Evolutionary conservation across 2,113 vertebrate genomes (phyloP).

Genomic region (Dicaeum eximium): DNA sequence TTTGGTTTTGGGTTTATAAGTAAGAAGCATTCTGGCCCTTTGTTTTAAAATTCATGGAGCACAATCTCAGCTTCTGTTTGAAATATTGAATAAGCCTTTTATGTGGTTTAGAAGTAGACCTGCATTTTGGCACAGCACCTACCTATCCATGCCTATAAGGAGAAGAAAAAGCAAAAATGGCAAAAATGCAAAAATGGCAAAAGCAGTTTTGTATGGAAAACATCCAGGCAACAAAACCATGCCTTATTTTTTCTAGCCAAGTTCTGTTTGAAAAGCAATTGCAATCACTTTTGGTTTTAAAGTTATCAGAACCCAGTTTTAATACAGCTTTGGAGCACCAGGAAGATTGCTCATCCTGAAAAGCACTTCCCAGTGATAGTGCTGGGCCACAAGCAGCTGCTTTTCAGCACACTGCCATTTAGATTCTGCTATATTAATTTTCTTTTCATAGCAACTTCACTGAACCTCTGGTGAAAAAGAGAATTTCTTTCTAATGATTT

Average conservation of each 20-base stretch:
- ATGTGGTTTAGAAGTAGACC: constrained; percentile 12
- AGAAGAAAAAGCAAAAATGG: background rate
- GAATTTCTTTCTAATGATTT: background rate
- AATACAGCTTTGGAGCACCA: background rate
- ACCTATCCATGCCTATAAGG: background rate
- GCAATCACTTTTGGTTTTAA: background rate
- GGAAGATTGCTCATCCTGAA: background rate
- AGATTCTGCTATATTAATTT: background rate
- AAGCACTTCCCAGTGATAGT: background rate
- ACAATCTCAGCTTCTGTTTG: background rate
- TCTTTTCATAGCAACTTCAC: background rate
- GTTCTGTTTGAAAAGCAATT: background rate
- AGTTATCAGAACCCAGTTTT: background rate
- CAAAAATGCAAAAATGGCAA: constrained; percentile 13
- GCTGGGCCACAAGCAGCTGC: background rate
- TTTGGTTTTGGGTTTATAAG: background rate
- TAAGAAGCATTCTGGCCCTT: background rate
- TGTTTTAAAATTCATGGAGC: constrained; percentile 13
- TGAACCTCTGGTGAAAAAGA: background rate
- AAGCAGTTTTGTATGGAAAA: constrained; percentile 11
- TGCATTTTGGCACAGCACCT: constrained; percentile 35
- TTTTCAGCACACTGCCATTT: background rate
- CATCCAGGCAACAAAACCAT: background rate
- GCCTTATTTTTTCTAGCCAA: background rate
- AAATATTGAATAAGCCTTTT: background rate